phyloP scores from a whole-genome alignment of 2,797 vertebrate species.

The Sebastes umbrosus region DNA sequence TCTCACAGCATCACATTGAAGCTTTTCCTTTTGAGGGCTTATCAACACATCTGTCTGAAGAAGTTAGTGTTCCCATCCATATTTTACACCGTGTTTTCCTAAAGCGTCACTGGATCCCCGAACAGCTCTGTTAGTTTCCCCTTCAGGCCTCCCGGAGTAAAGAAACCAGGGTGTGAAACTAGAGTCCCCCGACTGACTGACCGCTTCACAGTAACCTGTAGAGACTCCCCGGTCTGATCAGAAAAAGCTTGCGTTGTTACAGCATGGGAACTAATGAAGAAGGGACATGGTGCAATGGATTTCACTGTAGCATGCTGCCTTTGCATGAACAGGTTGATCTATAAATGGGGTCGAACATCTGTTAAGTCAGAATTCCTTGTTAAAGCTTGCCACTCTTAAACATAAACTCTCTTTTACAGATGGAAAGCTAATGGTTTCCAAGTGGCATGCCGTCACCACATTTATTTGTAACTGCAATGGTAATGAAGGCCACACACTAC shows the following conservation, averaged over 20 bases:
- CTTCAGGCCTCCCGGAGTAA: slow-evolving; percentile 44
- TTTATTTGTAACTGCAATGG: slow-evolving; percentile 1
- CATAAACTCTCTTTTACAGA: slow-evolving; percentile 24
- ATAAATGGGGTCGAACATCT: slow-evolving; percentile 55
- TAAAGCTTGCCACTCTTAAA: slow-evolving; percentile 27
- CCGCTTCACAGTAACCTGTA: slow-evolving; percentile 48
- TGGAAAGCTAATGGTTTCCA: slow-evolving; percentile 48
- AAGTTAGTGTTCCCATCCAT: slow-evolving; percentile 78
- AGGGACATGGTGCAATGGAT: slow-evolving; percentile 30
- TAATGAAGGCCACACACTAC: background rate
- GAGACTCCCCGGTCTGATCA: slow-evolving; percentile 35
- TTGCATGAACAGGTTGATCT: slow-evolving; percentile 54
- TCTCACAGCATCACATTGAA: slow-evolving; percentile 19
- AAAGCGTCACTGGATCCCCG: slow-evolving; percentile 73
- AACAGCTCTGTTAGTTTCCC: slow-evolving; percentile 46
- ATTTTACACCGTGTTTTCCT: slow-evolving; percentile 76
- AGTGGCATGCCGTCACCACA: slow-evolving; percentile 22
- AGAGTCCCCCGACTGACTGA: slow-evolving; percentile 57
- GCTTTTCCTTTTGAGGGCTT: slow-evolving; percentile 60
- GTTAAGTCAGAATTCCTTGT: slow-evolving; percentile 23
- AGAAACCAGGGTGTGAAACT: slow-evolving; percentile 69
- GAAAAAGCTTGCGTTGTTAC: slow-evolving; percentile 20
- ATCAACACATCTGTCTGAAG: slow-evolving; percentile 79
- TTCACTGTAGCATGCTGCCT: slow-evolving; percentile 32
- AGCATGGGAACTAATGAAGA: slow-evolving; percentile 49